phyloP scores from a whole-genome alignment of 2,113 vertebrate species.

The Tympanuchus pallidicinctus region DNA sequence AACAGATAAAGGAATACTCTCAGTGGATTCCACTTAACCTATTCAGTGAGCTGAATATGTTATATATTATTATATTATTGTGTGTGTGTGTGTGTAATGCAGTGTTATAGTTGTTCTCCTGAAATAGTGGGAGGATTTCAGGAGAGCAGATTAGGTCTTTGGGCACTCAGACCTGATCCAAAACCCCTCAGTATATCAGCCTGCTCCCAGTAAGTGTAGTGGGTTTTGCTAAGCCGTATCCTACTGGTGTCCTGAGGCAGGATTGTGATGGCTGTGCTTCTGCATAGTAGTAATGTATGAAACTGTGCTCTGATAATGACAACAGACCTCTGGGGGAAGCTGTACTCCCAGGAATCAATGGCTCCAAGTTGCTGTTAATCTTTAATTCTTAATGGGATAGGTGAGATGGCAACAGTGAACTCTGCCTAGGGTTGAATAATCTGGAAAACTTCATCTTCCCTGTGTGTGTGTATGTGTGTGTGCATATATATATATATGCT shows the following conservation, averaged over 20 bases:
- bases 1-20: background rate
- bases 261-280: background rate
- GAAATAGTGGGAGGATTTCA: background rate
- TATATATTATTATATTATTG: too few relatives aligned
- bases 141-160: background rate
- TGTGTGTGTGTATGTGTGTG: background rate
- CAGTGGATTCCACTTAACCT: background rate
- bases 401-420: background rate
- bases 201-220: background rate
- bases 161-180: background rate
- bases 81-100: too few relatives aligned
- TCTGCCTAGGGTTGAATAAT: background rate
- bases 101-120: background rate
- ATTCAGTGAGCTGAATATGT: background rate
- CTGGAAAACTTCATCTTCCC: background rate
- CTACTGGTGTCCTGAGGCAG: background rate
- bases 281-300: accelerated
- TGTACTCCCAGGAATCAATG: background rate
- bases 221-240: background rate
- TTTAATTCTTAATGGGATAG: background rate
- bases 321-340: background rate
- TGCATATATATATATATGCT: background rate
- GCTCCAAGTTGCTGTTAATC: background rate
- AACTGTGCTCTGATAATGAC: background rate
- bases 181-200: background rate